Conservation (phyloP, 2,113 vertebrate species). For the Dromas ardeola region DNA sequence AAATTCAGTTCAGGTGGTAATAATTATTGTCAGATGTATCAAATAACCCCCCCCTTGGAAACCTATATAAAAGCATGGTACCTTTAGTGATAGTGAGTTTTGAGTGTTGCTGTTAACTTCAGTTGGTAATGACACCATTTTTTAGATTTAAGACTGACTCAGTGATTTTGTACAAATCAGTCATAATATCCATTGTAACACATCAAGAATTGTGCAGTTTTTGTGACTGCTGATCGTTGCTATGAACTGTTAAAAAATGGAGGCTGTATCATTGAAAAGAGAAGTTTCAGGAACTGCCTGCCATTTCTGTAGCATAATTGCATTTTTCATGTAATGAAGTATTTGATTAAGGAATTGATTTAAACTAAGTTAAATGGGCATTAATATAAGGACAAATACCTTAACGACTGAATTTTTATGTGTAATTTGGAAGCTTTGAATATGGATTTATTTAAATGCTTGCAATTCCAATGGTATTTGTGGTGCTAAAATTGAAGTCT, state of each 20-base stretch:
- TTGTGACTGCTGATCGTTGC: fast-evolving
- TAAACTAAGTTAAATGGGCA: neutral
- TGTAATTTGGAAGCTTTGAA: neutral
- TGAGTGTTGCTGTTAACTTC: neutral
- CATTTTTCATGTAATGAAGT: neutral
- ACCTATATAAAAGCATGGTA: neutral
- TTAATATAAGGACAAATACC: neutral
- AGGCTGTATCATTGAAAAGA: neutral
- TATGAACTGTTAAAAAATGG: neutral
- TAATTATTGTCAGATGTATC: neutral
- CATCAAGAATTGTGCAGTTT: neutral
- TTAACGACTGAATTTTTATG: neutral
- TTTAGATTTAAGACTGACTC: neutral
- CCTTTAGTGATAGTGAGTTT: neutral
- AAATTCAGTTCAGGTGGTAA: neutral
- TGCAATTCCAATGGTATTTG: neutral
- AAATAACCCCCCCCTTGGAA: neutral
- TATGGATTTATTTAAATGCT: neutral
- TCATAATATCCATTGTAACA: fast-evolving
- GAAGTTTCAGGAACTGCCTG: neutral
- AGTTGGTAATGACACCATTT: neutral
- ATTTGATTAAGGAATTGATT: neutral
- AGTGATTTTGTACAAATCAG: neutral
- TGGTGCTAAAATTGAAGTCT: neutral
- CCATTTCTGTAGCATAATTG: neutral